Conservation (phyloP, 1,140 invertebrate genomes). For the Teleogryllus occipitalis region DNA sequence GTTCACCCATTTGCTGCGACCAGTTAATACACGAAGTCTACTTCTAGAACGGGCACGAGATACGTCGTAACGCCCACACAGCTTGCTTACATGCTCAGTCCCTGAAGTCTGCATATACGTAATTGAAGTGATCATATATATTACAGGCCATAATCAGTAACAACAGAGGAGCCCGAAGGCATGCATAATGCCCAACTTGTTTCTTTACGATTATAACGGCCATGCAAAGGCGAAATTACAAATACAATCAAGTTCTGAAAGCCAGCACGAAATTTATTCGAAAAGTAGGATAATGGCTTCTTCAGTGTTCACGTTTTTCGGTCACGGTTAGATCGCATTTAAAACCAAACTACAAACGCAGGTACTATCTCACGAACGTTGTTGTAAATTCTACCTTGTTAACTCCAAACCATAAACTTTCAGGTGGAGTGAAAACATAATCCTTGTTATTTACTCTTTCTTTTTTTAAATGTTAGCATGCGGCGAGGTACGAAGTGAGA, state of each 20-base stretch:
- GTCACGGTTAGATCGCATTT: neutral
- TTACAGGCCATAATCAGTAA: neutral
- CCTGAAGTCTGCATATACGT: neutral
- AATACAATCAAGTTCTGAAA: neutral
- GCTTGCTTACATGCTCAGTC: neutral
- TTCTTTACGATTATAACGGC: neutral
- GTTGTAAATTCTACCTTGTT: neutral
- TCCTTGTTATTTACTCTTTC: too few species aligned
- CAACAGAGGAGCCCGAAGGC: neutral
- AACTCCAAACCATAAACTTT: neutral
- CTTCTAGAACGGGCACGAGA: neutral
- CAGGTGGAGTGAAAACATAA: too few species aligned
- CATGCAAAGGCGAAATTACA: neutral
- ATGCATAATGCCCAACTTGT: neutral
- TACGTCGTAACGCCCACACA: neutral
- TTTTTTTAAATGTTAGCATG: too few species aligned
- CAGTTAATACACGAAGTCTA: neutral
- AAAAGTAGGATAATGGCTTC: neutral
- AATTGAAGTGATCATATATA: neutral
- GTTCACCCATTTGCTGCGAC: neutral
- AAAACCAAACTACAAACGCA: neutral
- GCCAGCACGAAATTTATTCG: neutral
- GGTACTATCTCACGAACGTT: neutral
- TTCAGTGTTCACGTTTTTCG: neutral
- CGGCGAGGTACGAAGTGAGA: too few species aligned